Evolutionary conservation across 2,888 invertebrate genomes (phyloP), one percentile per base, ranked within the genome.

Genomic region (Seira ritae): DNA sequence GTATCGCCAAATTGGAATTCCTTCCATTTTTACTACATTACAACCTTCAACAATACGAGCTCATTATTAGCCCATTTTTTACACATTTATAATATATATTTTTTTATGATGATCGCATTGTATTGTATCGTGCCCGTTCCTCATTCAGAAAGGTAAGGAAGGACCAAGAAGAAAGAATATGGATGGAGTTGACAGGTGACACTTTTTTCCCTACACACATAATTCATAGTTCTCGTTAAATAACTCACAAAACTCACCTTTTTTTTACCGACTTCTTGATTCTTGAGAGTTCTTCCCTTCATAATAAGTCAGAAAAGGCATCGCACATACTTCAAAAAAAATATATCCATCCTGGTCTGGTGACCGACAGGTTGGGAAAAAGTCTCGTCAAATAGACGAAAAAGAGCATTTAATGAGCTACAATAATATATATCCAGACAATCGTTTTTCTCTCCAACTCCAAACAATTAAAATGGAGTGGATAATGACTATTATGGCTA

Each of bases 191-290:
- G 70, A 70, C 70, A 70, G 20, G 46, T 70, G 70, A 70, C 70
- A 70, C 70, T 70, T 31, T 31, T 8, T 8, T 31, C n/a, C n/a
- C n/a, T 42, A 22, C 19, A 8, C 67, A 67, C 46, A 70, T 70
- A 70, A 70, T 50, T 70, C 70, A 70, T 70, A 70, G 46, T 46
- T 46, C 70, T 66, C 31, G 31, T 31, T 31, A 31, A 31, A 31
- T 4, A n/a, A n/a, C n/a, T n/a, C n/a, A n/a, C n/a, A n/a, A n/a
- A n/a, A n/a, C n/a, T n/a, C n/a, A 31, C 31, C 31, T 31, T 31
- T 31, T 31, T 31, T 8, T 31, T 31, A n/a, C n/a, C n/a, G n/a
- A n/a, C n/a, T n/a, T n/a, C n/a, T n/a, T n/a, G n/a, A n/a, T n/a
- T n/a, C n/a, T 31, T 8, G 8, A 31, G 31, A 4, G 2, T 31